Evolutionary conservation across 2,113 vertebrate genomes (phyloP).

Genomic region (Phycodurus eques): DNA sequence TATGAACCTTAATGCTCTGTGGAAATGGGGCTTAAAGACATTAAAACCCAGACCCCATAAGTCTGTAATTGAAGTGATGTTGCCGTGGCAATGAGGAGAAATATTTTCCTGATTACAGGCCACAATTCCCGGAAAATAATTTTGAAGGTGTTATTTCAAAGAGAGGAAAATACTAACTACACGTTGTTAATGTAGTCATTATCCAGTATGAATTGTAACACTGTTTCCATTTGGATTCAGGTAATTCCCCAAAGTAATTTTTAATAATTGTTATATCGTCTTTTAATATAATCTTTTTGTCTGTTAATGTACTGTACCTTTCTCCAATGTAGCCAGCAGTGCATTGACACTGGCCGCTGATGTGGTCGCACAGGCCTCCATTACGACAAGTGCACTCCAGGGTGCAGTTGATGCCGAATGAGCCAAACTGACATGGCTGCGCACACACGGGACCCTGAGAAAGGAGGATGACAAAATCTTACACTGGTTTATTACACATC

Average conservation of each 20-base stretch:
- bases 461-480: neutral
- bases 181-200: neutral
- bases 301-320: constrained; percentile 70
- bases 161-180: neutral
- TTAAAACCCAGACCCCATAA: too few species aligned
- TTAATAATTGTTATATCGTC: neutral
- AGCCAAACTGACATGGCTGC: constrained; percentile 85
- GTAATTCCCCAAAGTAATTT: neutral
- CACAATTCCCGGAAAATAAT: too few species aligned
- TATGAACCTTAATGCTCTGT: too few species aligned
- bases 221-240: neutral
- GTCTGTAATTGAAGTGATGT: too few species aligned
- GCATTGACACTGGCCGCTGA: constrained; percentile 89
- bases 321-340: constrained; percentile 84
- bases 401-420: constrained; percentile 87
- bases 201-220: neutral
- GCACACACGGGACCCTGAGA: constrained; percentile 88
- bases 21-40: too few species aligned
- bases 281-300: neutral
- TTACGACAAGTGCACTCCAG: constrained; percentile 88
- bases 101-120: too few species aligned
- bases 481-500: neutral
- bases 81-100: too few species aligned
- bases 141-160: neutral
- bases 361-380: constrained; percentile 86